Base-by-base conservation (phyloP, 2,113 vertebrate genomes). In the Cyanistes caeruleus region DNA sequence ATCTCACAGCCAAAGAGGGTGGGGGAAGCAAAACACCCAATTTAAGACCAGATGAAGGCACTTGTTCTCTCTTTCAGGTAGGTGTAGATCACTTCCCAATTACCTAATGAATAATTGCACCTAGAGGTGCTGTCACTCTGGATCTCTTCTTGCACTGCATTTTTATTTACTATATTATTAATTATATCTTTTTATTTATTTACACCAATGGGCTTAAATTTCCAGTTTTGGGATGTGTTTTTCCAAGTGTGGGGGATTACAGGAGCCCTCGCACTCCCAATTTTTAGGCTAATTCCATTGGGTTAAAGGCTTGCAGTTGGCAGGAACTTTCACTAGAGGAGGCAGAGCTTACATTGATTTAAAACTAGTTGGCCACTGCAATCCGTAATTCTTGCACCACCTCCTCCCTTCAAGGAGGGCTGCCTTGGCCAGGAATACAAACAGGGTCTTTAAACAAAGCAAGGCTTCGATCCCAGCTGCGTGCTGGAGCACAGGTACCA, bases 401-500 rank as follows among this genome's bases (percentile, higher is more conserved):
- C 53, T 46, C 18, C 15, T 84, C 23, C 24, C 56, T 37, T 37
- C 69, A 13, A 2, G 17, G 60, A 60, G 7, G 13, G 51, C 53
- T 84, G 49, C 58, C 48, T 55, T 31, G 25, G 60, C 48, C 69
- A 90, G 56, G 48, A 90, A 30, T 0, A 27, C 52, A 87, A 44
- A 44, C 3, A 1, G 2, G 19, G n/a, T 2, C 37, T 69, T 43
- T 33, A 63, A 75, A 44, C 11, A 33, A 43, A n/a, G 22, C 37
- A 19, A 19, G 9, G 28, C 28, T 78, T 74, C 0, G 0, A 74
- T 41, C 25, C 1, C 23, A 11, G 1, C 0, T 0, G 6, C 3
- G 2, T 3, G 0, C 44, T 35, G 33, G 65, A 82, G 25, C 18
- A 1, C 35, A 80, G 67, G 48, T 4, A 59, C 6, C 68, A n/a